These are phyloP conservation scores for Syrphus vitripennis DNA, from an alignment of 2,888 invertebrate genomes.

Conservation along the genomic window DNA sequence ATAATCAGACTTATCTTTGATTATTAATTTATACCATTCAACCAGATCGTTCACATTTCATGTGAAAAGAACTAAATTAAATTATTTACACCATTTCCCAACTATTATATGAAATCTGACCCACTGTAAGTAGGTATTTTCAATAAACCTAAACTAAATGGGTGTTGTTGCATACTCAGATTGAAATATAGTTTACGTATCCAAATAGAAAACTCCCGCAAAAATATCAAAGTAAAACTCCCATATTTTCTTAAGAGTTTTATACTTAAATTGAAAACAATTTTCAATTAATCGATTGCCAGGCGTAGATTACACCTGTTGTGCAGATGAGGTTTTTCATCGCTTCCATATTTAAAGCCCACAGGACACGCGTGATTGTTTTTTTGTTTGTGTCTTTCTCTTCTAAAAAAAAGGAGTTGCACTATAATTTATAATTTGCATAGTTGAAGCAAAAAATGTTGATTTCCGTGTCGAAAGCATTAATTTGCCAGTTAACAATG, in stretches of 20 bases:
- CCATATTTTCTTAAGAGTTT: background rate
- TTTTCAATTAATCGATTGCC: slow-evolving; percentile 68
- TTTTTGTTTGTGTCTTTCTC: background rate
- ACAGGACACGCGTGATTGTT: slow-evolving; percentile 57
- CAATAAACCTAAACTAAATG: slow-evolving; percentile 7
- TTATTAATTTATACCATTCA: too few relatives aligned
- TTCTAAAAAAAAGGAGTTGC: slow-evolving; percentile 50
- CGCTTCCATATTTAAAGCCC: slow-evolving; percentile 45
- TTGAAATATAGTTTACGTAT: slow-evolving; percentile 5
- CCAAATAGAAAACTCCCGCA: slow-evolving; percentile 3
- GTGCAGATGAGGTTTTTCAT: slow-evolving; percentile 25
- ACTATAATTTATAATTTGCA: slow-evolving; percentile 66
- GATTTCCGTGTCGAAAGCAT: slow-evolving; percentile 71
- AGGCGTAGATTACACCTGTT: slow-evolving; percentile 63
- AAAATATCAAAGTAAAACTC: background rate
- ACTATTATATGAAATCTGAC: background rate
- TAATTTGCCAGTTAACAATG: slow-evolving; percentile 70
- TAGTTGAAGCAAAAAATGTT: slow-evolving; percentile 51
- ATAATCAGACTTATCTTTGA: too few relatives aligned
- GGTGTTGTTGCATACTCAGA: slow-evolving; percentile 15
- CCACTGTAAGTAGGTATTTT: background rate
- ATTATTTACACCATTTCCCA: background rate
- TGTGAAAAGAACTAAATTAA: too few relatives aligned
- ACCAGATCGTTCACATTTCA: too few relatives aligned
- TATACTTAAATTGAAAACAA: slow-evolving; percentile 16